Percentiles rank a stretch among this genome's conserved stretches.
Evolutionary conservation across 2,888 invertebrate species (phyloP).

Genomic region (Dinocampus coccinellae): DNA sequence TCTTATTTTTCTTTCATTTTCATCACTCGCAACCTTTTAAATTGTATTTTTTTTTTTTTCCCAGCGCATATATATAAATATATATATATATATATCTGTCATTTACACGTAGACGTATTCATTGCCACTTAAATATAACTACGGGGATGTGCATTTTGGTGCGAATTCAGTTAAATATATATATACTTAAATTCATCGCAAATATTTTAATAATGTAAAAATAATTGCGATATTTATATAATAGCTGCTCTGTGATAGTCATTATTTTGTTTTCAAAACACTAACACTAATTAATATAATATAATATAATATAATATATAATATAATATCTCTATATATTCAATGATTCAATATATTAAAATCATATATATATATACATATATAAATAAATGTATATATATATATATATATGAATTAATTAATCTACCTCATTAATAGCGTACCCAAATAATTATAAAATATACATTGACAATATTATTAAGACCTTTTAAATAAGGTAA

Average conservation of each 20-base stretch:
- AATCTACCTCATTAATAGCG: slow-evolving; percentile 50
- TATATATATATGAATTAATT: slow-evolving; percentile 43
- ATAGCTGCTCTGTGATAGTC: slow-evolving; percentile 56
- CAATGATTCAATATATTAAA: slow-evolving; percentile 61
- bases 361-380: slow-evolving; percentile 54
- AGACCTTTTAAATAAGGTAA: slow-evolving; percentile 50
- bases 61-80: neutral
- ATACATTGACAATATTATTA: slow-evolving; percentile 47
- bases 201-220: slow-evolving; percentile 41
- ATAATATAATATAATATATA: too few species aligned
- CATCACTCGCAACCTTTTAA: neutral
- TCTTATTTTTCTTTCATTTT: neutral
- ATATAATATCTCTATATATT: slow-evolving; percentile 57
- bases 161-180: slow-evolving; percentile 26
- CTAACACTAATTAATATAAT: slow-evolving; percentile 54
- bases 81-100: slow-evolving; percentile 7
- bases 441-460: slow-evolving; percentile 51
- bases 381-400: too few species aligned
- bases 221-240: slow-evolving; percentile 54
- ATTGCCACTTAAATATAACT: slow-evolving; percentile 19
- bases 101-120: neutral
- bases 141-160: slow-evolving; percentile 32
- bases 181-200: slow-evolving; percentile 42
- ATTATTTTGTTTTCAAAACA: slow-evolving; percentile 51
- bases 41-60: neutral